Base-by-base conservation (phyloP, 2,113 vertebrate species). In the Rhinopomastus cyanomelas region DNA sequence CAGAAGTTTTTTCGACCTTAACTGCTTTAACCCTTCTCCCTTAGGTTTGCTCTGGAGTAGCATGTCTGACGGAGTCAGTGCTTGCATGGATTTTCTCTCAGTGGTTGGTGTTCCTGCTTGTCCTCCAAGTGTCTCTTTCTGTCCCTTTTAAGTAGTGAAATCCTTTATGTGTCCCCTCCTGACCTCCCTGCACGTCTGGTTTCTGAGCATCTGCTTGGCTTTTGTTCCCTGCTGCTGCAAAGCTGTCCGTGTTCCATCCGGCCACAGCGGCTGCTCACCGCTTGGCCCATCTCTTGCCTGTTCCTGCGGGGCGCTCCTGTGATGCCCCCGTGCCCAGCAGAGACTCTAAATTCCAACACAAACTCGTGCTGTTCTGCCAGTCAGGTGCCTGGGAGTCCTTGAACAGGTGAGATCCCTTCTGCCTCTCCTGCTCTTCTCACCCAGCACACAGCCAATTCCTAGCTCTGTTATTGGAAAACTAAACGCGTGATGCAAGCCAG, bases 151-250 rank as follows among this genome's bases (percentile, higher is more conserved):
- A 95, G 88, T 57, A 81, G 49, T 42, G 59, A 93, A 92, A 91
- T 93, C 85, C 89, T 94, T 85, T 91, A 85, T 91, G 82, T 81
- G 68, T 91, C 91, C 87, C 65, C 75, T 94, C 53, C 68, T 91
- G 93, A 94, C 85, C 91, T 95, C 44, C 23, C 46, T 84, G 46
- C 49, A 53, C 1, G 57, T 94, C 74, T 91, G 85, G 73, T 30
- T 93, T 60, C 87, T 82, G 64, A 48, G 68, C 60, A 74, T 13
- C n/a, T 73, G 76, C 87, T 94, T 74, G 85, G 55, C 67, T 89
- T 85, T 86, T 85, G 76, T 94, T 75, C 88, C 75, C 61, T 75
- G 39, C 32, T 75, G 36, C 11, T 29, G 1, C 0, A 51, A 52
- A 80, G 85, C 64, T 1, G 1, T 62, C 53, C 29, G 4, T 74